Percentiles rank a stretch among this genome's conserved stretches.
These are phyloP conservation scores for Cyphomyrus plagiostoma DNA, from an alignment of 2,113 vertebrate genomes.

Conservation along the genomic window DNA sequence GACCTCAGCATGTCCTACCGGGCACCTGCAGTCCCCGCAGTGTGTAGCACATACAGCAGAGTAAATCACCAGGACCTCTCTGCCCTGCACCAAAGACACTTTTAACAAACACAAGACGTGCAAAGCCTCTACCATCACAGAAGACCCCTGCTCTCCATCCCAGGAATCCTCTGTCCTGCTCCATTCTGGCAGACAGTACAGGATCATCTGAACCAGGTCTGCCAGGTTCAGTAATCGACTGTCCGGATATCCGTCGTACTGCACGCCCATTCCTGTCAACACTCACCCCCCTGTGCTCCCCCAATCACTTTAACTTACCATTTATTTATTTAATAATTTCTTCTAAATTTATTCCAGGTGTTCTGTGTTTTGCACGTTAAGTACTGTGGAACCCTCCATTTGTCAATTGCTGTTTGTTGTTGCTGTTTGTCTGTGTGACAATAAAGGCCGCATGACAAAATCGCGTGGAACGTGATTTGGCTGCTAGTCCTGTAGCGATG, in stretches of 20 bases:
- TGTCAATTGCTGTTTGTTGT: neutral
- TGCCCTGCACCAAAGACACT: neutral
- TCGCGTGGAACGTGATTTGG: neutral
- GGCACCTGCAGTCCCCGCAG: neutral
- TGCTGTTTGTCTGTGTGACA: neutral
- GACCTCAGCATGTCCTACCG: too few species aligned
- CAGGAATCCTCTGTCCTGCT: neutral
- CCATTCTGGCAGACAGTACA: neutral
- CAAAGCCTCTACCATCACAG: neutral
- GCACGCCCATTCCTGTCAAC: neutral
- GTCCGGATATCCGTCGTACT: neutral
- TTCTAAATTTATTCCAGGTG: neutral
- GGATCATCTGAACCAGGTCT: neutral
- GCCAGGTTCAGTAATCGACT: neutral
- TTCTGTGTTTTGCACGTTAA: neutral
- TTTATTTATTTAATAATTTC: neutral
- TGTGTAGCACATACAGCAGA: neutral
- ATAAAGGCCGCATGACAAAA: neutral
- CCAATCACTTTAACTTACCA: neutral
- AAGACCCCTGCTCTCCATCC: neutral
- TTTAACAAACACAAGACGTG: neutral
- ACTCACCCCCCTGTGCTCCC: neutral
- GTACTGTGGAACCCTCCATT: neutral
- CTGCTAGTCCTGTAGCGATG: neutral
- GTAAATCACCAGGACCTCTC: neutral